These are phyloP conservation scores for Mesoclemmys tuberculata DNA, from an alignment of 2,113 vertebrate genomes.

Conservation along the genomic window DNA sequence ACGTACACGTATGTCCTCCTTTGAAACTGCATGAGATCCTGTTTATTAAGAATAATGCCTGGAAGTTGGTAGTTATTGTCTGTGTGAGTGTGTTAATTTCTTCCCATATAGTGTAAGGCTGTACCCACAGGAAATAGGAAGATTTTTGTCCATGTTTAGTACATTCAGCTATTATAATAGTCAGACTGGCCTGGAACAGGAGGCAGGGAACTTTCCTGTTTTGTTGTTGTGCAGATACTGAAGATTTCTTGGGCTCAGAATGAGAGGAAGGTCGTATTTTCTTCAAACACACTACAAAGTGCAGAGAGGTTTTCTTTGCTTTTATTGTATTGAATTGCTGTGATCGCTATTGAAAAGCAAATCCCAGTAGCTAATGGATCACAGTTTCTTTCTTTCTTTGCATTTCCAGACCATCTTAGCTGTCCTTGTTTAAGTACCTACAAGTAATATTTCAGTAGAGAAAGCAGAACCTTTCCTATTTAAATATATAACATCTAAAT, in stretches of 20 bases:
- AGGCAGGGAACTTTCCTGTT: constrained; percentile 66
- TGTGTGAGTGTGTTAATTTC: constrained; percentile 57
- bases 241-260: background rate
- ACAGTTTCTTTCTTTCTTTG: background rate
- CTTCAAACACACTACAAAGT: background rate
- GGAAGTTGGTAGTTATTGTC: constrained; percentile 63
- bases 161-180: background rate
- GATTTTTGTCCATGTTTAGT: constrained; percentile 62
- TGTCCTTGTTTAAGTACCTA: background rate
- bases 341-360: background rate
- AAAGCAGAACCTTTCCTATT: background rate
- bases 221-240: background rate
- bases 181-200: background rate
- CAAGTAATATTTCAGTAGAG: background rate
- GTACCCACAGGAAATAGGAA: constrained; percentile 51
- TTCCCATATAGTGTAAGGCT: constrained; percentile 44
- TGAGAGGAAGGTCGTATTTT: background rate
- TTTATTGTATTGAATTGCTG: background rate
- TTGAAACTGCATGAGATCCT: constrained; percentile 48
- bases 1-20: constrained; percentile 27
- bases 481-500: background rate
- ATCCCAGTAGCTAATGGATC: background rate
- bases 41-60: constrained; percentile 73
- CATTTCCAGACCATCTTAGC: background rate
- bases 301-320: background rate